phyloP scores from a whole-genome alignment of 2,888 invertebrate genomes.

The Ptilodon capucinus region DNA sequence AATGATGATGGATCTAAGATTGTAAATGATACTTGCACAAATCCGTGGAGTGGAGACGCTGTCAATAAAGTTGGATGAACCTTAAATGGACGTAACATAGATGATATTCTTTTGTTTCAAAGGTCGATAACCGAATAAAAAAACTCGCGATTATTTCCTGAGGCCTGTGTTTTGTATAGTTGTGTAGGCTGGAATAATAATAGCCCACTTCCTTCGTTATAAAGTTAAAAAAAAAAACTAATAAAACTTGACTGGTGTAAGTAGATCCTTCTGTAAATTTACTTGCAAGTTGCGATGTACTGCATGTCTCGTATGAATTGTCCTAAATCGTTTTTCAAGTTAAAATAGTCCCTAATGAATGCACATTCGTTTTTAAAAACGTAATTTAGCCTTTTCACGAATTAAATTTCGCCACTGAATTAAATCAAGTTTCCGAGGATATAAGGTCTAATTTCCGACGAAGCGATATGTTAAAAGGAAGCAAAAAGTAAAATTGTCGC shows the following conservation, averaged over 20 bases:
- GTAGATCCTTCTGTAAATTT: conserved; percentile 45
- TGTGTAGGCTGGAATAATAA: conserved; percentile 2
- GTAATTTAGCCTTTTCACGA: conserved; percentile 24
- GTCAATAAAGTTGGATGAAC: conserved; percentile 34
- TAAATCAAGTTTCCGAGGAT: conserved; percentile 27
- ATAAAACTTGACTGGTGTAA: too few relatives aligned
- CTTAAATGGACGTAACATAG: conserved; percentile 19
- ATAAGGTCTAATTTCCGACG: conserved; percentile 57
- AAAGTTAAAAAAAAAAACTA: too few relatives aligned
- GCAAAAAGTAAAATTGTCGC: conserved; percentile 56
- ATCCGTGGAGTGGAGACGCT: background rate
- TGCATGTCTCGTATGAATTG: conserved; percentile 48
- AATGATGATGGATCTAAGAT: background rate
- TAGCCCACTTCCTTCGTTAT: background rate
- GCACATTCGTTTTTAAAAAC: conserved; percentile 41
- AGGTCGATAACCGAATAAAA: conserved; percentile 31
- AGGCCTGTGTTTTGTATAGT: conserved; percentile 10
- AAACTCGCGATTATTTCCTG: conserved; percentile 20
- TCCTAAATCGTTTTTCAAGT: conserved; percentile 51
- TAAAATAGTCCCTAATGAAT: conserved; percentile 68
- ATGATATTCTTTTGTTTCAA: conserved; percentile 30
- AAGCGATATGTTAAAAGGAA: conserved; percentile 30
- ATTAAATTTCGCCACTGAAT: conserved; percentile 10
- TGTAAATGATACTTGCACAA: background rate
- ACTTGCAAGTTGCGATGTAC: conserved; percentile 41